Evolutionary conservation across 1,140 invertebrate species (phyloP), one percentile per base, ranked within the genome.

Genomic region (Chymomyza costata): DNA sequence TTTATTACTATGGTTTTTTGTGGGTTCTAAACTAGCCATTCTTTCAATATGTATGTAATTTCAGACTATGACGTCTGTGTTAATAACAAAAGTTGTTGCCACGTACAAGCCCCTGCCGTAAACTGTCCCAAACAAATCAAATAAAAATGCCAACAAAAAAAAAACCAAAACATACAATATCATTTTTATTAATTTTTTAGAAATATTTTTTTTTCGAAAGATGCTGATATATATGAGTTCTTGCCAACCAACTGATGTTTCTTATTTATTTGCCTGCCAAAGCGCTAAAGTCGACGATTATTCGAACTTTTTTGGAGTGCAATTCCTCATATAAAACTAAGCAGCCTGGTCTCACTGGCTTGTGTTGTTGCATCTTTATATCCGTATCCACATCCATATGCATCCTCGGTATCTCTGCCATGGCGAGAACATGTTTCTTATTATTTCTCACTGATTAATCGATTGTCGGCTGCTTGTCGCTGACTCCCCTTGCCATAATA

Each of bases 361-460:
- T 30, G 30, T 48, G 55, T 50, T 40, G 68, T 55, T 69, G 60
- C 66, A 64, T 69, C 61, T 52, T 57, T 30, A 35, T 43, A 43
- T n/a, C 28, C 39, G 19, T 13, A 21, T n/a, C 11, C n/a, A 13
- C 8, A 38, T 11, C 17, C 25, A 28, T 5, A 28, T 5, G n/a
- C n/a, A n/a, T n/a, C n/a, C 5, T 10, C 5, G 10, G 25, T 6
- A 10, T 6, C 25, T 28, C 5, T 6, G 25, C 25, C 5, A 28
- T 5, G 5, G 25, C 5, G 52, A 18, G 59, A 67, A 63, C 73
- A 70, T 78, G 71, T 78, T 80, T 71, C 71, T 78, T 78, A 78
- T 78, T 78, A 78, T 78, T 80, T 80, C 67, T 67, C 55, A 66
- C 73, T 78, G 71, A 78, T 78, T 78, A 78, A 78, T 78, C 73